Conservation (phyloP, 2,113 vertebrate species). For the rabbit (Oryctolagus cuniculus) region mOryCun1.1 NC_091441.1:23387501-23388000, state of each 20-base stretch:
- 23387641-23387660: constrained; percentile 49
- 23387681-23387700: background rate
- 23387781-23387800: constrained; percentile 17
- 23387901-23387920: constrained; percentile 17
- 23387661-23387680: constrained; percentile 57
- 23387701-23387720: background rate
- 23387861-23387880: constrained; percentile 3
- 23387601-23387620: constrained; percentile 72
- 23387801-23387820: constrained; percentile 26
- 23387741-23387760: constrained; percentile 28
- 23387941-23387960: background rate
- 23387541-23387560: constrained; percentile 69
- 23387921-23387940: background rate
- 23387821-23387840: constrained; percentile 5
- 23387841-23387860: background rate
- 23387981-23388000: background rate
- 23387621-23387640: constrained; percentile 62
- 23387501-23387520: constrained; percentile 55
- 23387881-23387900: background rate
- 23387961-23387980: background rate
- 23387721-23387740: constrained; percentile 41
- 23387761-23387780: background rate
- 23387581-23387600: constrained; percentile 71
- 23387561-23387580: constrained; percentile 68
- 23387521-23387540: constrained; percentile 67